A percentile compares a stretch with the other conserved stretches of the same genome.
These are phyloP conservation scores for Sibirionetta formosa DNA, from an alignment of 2,797 vertebrate species.

Conservation along the genomic window DNA sequence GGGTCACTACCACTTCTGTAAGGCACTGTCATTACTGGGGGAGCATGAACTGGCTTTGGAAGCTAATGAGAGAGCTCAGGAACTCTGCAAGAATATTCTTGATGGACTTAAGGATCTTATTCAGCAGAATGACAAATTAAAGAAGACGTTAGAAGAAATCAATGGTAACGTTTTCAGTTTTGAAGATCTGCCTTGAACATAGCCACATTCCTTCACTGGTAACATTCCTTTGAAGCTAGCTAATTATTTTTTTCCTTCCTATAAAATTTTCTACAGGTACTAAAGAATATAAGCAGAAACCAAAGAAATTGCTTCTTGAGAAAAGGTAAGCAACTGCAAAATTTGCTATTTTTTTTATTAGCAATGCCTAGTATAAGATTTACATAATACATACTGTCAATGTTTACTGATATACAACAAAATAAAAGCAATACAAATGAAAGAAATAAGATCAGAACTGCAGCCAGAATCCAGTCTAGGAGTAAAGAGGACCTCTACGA, in stretches of 20 bases:
- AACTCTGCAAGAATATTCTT: slow-evolving; percentile 78
- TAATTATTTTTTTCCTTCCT: background rate
- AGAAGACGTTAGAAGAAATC: slow-evolving; percentile 54
- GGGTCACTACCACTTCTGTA: slow-evolving; percentile 95
- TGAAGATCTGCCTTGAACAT: background rate
- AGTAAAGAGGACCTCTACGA: background rate
- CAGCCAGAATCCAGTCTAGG: background rate
- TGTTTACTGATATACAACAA: background rate
- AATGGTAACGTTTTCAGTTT: slow-evolving; percentile 71
- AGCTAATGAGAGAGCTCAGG: slow-evolving; percentile 86
- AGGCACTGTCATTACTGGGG: slow-evolving; percentile 89
- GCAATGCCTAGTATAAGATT: background rate
- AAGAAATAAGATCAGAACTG: background rate
- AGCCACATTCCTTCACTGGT: background rate
- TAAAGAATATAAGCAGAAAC: slow-evolving; percentile 66
- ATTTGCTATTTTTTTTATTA: background rate
- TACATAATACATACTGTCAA: background rate
- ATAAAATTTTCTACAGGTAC: slow-evolving; percentile 57
- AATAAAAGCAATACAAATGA: background rate
- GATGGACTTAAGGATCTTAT: slow-evolving; percentile 88
- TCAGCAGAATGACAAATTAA: slow-evolving; percentile 84
- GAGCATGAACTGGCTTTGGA: slow-evolving; percentile 83
- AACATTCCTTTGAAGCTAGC: background rate
- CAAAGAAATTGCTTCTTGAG: slow-evolving; percentile 30
- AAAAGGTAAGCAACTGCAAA: slow-evolving; percentile 80